A percentile compares a stretch with the other conserved stretches of the same genome.
These are phyloP conservation scores for Cercopithecus mona DNA, from an alignment of 2,113 vertebrate species.

Conservation along the genomic window DNA sequence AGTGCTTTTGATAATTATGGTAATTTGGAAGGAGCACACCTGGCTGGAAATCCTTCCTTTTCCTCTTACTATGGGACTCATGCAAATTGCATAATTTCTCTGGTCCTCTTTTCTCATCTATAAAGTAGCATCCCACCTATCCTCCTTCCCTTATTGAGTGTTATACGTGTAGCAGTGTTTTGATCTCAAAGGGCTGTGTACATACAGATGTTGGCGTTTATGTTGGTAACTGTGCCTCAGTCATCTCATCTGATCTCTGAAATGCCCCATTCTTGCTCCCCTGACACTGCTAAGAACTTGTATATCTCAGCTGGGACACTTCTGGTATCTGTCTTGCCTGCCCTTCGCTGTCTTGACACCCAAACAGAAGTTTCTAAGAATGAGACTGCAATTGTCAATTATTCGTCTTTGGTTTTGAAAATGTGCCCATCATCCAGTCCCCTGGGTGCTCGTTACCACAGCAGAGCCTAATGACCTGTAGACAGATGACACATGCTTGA, in stretches of 20 bases:
- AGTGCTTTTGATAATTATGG: neutral
- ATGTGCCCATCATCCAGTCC: neutral
- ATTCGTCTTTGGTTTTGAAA: constrained; percentile 20
- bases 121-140: neutral
- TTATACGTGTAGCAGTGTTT: neutral
- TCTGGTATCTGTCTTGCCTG: neutral
- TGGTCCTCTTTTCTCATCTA: neutral
- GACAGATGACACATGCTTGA: neutral
- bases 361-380: neutral
- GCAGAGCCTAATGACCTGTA: neutral
- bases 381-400: neutral
- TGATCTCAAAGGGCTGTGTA: neutral
- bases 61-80: neutral
- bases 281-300: neutral
- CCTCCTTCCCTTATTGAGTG: neutral
- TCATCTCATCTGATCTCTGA: neutral
- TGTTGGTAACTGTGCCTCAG: neutral
- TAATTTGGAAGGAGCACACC: neutral
- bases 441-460: neutral
- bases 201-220: neutral
- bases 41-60: neutral
- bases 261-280: neutral
- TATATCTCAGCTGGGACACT: neutral
- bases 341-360: neutral
- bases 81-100: neutral